Conservation (phyloP, 1,140 invertebrate genomes). For the Scaptomyza pallida region DNA sequence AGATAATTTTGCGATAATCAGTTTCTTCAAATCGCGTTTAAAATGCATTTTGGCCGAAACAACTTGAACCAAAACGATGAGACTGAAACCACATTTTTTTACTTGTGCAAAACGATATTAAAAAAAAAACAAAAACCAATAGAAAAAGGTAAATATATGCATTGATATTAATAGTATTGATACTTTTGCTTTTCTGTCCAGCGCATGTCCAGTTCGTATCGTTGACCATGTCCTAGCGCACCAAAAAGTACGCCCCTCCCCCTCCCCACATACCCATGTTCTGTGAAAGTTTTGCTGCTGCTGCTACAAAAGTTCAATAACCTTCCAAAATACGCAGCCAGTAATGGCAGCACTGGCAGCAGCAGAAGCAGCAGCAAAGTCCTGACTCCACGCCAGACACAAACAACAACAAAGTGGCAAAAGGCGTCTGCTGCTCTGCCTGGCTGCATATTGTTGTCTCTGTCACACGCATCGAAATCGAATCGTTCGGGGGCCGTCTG, state of each 20-base stretch:
- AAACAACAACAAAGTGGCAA: constrained; percentile 54
- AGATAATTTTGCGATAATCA: constrained; percentile 81
- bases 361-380: constrained; percentile 3
- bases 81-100: constrained; percentile 54
- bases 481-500: constrained; percentile 43
- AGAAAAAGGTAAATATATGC: constrained; percentile 35
- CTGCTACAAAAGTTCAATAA: constrained; percentile 45
- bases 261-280: background rate
- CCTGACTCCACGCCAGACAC: constrained; percentile 56
- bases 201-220: background rate
- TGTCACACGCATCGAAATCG: constrained; percentile 52
- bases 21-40: constrained; percentile 83
- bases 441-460: constrained; percentile 54
- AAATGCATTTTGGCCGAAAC: constrained; percentile 70
- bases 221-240: constrained; percentile 65
- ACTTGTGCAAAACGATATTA: constrained; percentile 34
- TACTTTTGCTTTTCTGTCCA: constrained; percentile 54
- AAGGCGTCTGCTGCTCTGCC: background rate
- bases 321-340: constrained; percentile 44
- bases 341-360: constrained; percentile 29
- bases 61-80: constrained; percentile 56
- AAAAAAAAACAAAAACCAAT: background rate
- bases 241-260: background rate
- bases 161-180: constrained; percentile 21
- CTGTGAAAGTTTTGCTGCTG: constrained; percentile 44